phyloP scores from a whole-genome alignment of 2,113 vertebrate genomes.

The Sander lucioperca region DNA sequence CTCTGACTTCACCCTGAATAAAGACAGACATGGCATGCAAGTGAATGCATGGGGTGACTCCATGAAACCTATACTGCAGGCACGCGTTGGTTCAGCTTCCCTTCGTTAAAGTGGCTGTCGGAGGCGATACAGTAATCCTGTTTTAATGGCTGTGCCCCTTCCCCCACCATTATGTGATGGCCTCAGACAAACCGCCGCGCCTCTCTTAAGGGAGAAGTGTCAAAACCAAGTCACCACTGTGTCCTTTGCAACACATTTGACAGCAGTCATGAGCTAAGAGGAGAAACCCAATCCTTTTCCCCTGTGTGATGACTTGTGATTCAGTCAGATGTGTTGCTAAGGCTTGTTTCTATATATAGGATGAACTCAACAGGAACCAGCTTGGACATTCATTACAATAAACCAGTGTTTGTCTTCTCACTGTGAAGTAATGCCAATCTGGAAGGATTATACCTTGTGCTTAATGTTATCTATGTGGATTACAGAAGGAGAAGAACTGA shows the following conservation, averaged over 20 bases:
- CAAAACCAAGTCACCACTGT: slow-evolving; percentile 60
- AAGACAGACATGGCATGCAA: slow-evolving; percentile 56
- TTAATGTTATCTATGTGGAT: slow-evolving; percentile 65
- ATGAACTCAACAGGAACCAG: slow-evolving; percentile 12
- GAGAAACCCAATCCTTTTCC: slow-evolving; percentile 19
- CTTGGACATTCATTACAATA: slow-evolving; percentile 22
- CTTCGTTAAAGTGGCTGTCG: slow-evolving; percentile 76
- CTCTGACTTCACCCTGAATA: slow-evolving; percentile 52
- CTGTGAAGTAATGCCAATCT: slow-evolving; percentile 49
- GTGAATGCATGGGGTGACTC: slow-evolving; percentile 46
- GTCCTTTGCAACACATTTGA: slow-evolving; percentile 47
- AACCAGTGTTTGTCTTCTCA: slow-evolving; percentile 48
- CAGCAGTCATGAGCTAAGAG: slow-evolving; percentile 53
- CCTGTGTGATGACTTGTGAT: slow-evolving; percentile 18
- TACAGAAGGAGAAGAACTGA: slow-evolving; percentile 45
- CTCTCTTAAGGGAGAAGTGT: slow-evolving; percentile 75
- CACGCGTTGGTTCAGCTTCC: slow-evolving; percentile 71
- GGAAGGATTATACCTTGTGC: slow-evolving; percentile 44
- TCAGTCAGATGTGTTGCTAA: slow-evolving; percentile 38
- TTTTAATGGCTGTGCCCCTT: slow-evolving; percentile 78
- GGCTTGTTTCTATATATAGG: slow-evolving; percentile 6
- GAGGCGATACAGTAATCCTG: slow-evolving; percentile 77
- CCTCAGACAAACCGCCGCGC: slow-evolving; percentile 61
- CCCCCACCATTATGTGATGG: slow-evolving; percentile 72
- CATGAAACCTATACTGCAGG: slow-evolving; percentile 60